Evolutionary conservation across 2,797 vertebrate genomes (phyloP).

Genomic region (Tapera naevia): DNA sequence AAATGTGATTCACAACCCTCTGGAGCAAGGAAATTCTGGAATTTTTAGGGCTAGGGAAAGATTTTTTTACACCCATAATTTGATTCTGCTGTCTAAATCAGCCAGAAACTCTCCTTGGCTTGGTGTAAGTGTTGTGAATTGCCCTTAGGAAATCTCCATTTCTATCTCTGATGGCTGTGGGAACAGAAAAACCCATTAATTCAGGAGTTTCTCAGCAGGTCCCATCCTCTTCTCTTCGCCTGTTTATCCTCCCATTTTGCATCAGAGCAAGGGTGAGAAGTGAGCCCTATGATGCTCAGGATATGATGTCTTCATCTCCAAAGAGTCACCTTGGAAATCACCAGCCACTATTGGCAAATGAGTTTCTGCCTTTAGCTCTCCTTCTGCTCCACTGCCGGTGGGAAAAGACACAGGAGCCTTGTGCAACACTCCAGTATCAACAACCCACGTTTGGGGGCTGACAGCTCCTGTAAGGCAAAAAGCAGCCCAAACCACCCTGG

Average conservation of each 20-base stretch:
- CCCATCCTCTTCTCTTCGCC: not conserved
- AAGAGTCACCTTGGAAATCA: not conserved
- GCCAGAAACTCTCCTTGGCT: not conserved
- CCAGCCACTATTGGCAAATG: rapidly evolving
- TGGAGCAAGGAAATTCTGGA: not conserved
- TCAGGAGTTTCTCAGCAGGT: not conserved
- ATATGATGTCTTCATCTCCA: not conserved
- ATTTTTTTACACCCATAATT: not conserved
- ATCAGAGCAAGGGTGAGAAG: not conserved
- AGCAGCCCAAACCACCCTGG: not conserved
- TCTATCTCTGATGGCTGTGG: not conserved
- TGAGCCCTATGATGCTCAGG: rapidly evolving
- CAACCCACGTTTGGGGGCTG: not conserved
- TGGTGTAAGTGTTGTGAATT: not conserved
- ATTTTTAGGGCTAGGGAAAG: not conserved
- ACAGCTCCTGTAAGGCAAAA: not conserved
- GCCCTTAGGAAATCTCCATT: not conserved
- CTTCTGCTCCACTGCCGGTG: rapidly evolving
- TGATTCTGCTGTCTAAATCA: not conserved
- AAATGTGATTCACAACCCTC: not conserved
- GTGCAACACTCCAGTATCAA: not conserved
- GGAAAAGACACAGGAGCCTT: not conserved
- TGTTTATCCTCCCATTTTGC: not conserved
- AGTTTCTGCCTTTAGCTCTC: not conserved
- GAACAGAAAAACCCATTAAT: not conserved